Percentiles rank a stretch among this genome's conserved stretches.
Conservation (phyloP, 2,888 invertebrate species). For the Himalopsyche anomala region DNA sequence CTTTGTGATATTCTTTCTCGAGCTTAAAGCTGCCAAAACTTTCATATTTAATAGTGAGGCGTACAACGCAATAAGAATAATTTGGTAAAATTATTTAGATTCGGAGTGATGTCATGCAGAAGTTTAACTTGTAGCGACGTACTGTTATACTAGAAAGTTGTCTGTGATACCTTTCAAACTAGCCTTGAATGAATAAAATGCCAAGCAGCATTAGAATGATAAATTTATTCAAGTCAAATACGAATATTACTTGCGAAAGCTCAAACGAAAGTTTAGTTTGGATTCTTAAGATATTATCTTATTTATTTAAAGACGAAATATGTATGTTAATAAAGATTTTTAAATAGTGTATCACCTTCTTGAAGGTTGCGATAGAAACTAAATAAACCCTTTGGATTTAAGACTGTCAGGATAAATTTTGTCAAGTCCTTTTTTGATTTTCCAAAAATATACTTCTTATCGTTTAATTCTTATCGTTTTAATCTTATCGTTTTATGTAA, state of each 20-base stretch:
- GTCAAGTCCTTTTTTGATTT: too few relatives aligned
- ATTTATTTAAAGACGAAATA: not conserved
- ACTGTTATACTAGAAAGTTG: conserved; percentile 16
- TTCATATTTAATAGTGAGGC: not conserved
- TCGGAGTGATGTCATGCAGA: conserved; percentile 14
- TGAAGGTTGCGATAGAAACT: not conserved
- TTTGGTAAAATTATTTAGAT: not conserved
- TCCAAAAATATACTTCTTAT: too few relatives aligned
- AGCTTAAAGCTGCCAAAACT: not conserved
- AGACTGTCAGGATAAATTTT: too few relatives aligned
- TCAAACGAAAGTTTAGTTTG: not conserved
- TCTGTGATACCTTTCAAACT: conserved; percentile 22
- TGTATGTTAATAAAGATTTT: not conserved
- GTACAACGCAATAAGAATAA: conserved; percentile 14
- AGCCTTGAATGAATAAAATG: not conserved
- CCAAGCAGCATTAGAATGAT: conserved; percentile 8
- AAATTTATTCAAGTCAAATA: not conserved
- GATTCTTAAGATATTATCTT: conserved; percentile 7
- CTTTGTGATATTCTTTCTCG: not conserved
- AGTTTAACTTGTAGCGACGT: conserved; percentile 2
- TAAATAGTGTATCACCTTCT: not conserved
- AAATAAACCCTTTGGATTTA: not conserved
- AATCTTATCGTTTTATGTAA: too few relatives aligned
- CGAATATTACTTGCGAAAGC: conserved; percentile 2
- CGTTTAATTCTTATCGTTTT: too few relatives aligned